A percentile compares a stretch with the other conserved stretches of the same genome.
These are phyloP conservation scores for Pampusana beccarii DNA, from an alignment of 2,113 vertebrate genomes.

Conservation along the genomic window DNA sequence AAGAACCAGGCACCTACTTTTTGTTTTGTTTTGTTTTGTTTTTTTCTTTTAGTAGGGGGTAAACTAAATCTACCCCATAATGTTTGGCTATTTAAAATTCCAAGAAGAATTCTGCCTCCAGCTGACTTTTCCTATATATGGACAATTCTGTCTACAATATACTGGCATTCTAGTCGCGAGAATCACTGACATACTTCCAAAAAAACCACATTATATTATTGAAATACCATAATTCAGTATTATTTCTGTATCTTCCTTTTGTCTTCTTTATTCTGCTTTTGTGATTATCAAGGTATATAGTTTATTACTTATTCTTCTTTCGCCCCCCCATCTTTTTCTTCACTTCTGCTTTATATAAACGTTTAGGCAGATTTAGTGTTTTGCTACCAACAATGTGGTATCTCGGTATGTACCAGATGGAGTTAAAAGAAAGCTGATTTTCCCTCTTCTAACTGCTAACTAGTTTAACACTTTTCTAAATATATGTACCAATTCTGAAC, in stretches of 20 bases:
- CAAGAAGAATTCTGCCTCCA: background rate
- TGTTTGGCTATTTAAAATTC: background rate
- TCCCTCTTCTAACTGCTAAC: background rate
- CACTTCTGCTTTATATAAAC: background rate
- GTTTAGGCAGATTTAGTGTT: background rate
- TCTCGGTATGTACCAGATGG: background rate
- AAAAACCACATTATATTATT: background rate
- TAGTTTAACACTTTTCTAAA: constrained; percentile 7
- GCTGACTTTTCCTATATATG: background rate
- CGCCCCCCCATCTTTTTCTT: background rate
- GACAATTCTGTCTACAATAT: background rate
- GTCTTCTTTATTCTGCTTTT: background rate
- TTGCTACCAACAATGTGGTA: background rate
- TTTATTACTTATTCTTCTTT: background rate
- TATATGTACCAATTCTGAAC: background rate
- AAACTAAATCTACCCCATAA: background rate
- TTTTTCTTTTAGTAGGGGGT: background rate
- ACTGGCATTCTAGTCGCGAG: background rate
- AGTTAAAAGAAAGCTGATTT: background rate
- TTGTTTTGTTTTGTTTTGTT: background rate
- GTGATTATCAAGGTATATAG: background rate
- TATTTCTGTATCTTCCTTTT: background rate
- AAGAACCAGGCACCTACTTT: background rate
- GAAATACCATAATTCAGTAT: background rate
- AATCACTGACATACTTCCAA: background rate